Percentiles rank a stretch among this genome's conserved stretches.
These are phyloP conservation scores for Cyanoramphus novaezelandiae DNA, from an alignment of 2,113 vertebrate genomes.

Conservation along the genomic window DNA sequence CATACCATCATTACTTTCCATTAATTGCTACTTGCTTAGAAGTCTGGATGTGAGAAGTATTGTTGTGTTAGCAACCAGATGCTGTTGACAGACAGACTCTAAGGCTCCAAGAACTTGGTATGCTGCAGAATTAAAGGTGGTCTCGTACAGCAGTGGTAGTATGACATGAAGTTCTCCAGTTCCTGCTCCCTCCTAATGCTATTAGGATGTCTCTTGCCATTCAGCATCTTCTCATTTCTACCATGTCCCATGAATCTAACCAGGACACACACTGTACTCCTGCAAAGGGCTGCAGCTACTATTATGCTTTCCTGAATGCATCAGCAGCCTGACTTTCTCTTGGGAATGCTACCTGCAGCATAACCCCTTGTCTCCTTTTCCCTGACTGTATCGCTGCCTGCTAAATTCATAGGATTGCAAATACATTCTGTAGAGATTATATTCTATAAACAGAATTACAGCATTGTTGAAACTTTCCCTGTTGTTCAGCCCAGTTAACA, in stretches of 20 bases:
- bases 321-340: neutral
- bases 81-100: neutral
- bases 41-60: neutral
- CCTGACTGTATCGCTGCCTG: neutral
- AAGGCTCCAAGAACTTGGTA: neutral
- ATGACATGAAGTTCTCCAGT: neutral
- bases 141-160: neutral
- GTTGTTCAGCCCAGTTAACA: constrained; percentile 41
- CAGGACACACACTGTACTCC: accelerated
- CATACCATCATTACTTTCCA: neutral
- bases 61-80: neutral
- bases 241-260: neutral
- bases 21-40: neutral
- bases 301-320: neutral
- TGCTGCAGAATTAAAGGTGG: neutral
- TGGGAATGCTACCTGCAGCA: neutral
- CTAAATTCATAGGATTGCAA: neutral
- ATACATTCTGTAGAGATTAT: constrained; percentile 33
- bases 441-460: constrained; percentile 48
- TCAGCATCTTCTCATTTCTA: neutral
- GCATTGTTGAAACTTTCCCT: constrained; percentile 21
- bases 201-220: neutral
- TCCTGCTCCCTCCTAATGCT: neutral
- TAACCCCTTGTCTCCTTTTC: neutral
- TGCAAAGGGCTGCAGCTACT: neutral